Base-by-base conservation (phyloP, 2,888 invertebrate species). In the Molorchus minor region DNA sequence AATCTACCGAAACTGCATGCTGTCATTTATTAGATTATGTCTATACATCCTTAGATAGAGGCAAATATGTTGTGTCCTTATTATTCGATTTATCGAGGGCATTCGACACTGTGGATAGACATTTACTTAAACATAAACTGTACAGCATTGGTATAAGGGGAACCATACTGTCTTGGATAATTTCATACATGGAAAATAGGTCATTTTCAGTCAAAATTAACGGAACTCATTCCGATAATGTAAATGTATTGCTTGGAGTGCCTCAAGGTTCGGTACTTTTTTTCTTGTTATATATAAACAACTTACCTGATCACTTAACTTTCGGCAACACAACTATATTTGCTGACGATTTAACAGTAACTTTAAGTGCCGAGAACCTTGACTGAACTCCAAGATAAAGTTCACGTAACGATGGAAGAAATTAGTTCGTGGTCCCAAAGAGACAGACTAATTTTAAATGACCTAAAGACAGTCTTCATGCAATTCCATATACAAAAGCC, bases 1-100 rank as follows among this genome's bases (percentile, higher is more conserved):
- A 43, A 25, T 43, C 21, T 25, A 43, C 15, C 2, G 43, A 25
- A 25, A 43, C 41, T 17, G 21, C 41, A 20, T n/a, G n/a, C 7
- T 41, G 41, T 13, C 25, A 21, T 25, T n/a, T n/a, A n/a, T n/a
- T n/a, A n/a, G n/a, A n/a, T n/a, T n/a, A n/a, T n/a, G n/a, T n/a
- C n/a, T n/a, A n/a, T n/a, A n/a, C n/a, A n/a, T n/a, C n/a, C n/a
- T n/a, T n/a, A n/a, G n/a, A n/a, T n/a, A n/a, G n/a, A n/a, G n/a
- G n/a, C n/a, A n/a, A n/a, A n/a, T n/a, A n/a, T n/a, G n/a, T n/a
- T n/a, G n/a, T n/a, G n/a, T n/a, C n/a, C n/a, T n/a, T n/a, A n/a
- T n/a, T n/a, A n/a, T n/a, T n/a, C n/a, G n/a, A n/a, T n/a, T n/a
- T n/a, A n/a, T n/a, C n/a, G n/a, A n/a, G n/a, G n/a, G 38, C 38